A percentile compares a stretch with the other conserved stretches of the same genome.
These are phyloP conservation scores for Cantharis nigra DNA, from an alignment of 2,888 invertebrate genomes.

Conservation along the genomic window DNA sequence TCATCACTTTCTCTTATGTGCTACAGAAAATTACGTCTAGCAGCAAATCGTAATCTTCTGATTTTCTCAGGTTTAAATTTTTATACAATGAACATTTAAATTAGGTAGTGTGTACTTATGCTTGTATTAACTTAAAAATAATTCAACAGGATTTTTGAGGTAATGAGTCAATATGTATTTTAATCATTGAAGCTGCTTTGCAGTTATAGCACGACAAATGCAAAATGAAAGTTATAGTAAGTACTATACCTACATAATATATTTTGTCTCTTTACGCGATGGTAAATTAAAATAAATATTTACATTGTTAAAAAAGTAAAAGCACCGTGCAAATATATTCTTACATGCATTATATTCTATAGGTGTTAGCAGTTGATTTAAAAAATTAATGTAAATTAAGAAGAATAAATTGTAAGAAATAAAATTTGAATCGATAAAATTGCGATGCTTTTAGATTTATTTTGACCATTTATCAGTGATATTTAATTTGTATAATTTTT, in stretches of 20 bases:
- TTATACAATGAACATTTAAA: not conserved
- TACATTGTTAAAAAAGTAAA: not conserved
- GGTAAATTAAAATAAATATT: not conserved
- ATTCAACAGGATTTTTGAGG: not conserved
- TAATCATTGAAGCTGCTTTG: not conserved
- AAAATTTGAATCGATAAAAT: not conserved
- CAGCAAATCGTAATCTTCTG: not conserved
- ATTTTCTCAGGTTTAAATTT: not conserved
- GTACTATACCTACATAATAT: not conserved
- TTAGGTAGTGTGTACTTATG: not conserved
- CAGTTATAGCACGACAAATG: not conserved
- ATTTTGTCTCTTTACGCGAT: not conserved
- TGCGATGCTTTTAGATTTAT: not conserved
- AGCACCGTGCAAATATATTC: not conserved
- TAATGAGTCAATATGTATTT: not conserved
- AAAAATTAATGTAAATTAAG: not conserved
- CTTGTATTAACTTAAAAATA: not conserved
- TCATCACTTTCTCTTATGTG: slow-evolving; percentile 27
- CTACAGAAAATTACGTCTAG: not conserved
- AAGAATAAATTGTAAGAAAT: not conserved
- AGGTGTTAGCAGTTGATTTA: not conserved
- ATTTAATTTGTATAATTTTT: not conserved
- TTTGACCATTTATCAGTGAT: not conserved
- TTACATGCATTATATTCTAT: not conserved
- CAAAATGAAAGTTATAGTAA: not conserved